A percentile compares a stretch with the other conserved stretches of the same genome.
Conservation (phyloP, 1,140 invertebrate genomes). For the Cyphomyrmex costatus region DNA sequence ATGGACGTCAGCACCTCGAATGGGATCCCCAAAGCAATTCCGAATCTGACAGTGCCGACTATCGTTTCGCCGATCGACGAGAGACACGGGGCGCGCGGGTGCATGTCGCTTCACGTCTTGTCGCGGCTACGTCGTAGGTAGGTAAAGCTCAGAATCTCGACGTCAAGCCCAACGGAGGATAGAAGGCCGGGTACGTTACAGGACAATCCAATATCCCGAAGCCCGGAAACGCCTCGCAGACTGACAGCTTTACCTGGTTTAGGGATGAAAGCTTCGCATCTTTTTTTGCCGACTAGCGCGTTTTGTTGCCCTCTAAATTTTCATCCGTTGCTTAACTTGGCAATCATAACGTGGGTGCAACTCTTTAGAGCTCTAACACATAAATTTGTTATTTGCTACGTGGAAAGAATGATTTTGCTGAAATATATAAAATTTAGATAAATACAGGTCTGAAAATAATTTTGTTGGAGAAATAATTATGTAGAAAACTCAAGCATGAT, state of each 20-base stretch:
- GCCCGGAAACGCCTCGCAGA: slow-evolving; percentile 66
- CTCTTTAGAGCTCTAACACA: too few species aligned
- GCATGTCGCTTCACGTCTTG: slow-evolving; percentile 64
- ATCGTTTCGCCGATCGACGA: slow-evolving; percentile 50
- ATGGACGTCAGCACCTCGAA: slow-evolving; percentile 59
- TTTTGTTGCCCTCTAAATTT: slow-evolving; percentile 59
- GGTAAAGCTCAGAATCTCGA: slow-evolving; percentile 66
- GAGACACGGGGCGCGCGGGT: slow-evolving; percentile 50
- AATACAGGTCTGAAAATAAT: too few species aligned
- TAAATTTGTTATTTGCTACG: too few species aligned
- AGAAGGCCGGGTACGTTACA: slow-evolving; percentile 72
- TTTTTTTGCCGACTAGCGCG: slow-evolving; percentile 54
- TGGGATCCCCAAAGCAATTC: slow-evolving; percentile 72
- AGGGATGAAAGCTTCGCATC: slow-evolving; percentile 56
- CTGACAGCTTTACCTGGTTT: slow-evolving; percentile 66
- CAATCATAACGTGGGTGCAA: background rate
- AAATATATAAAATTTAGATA: too few species aligned
- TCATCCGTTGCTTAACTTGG: slow-evolving; percentile 28
- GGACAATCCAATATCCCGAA: slow-evolving; percentile 78
- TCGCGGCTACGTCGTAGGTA: slow-evolving; percentile 55
- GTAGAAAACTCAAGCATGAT: too few species aligned
- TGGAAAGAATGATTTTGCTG: too few species aligned
- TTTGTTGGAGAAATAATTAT: too few species aligned
- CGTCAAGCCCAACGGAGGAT: slow-evolving; percentile 46
- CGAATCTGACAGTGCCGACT: slow-evolving; percentile 69